A percentile compares a stretch with the other conserved stretches of the same genome.
These are phyloP conservation scores for Anarrhichthys ocellatus DNA, from an alignment of 2,113 vertebrate genomes.

Conservation along the genomic window DNA sequence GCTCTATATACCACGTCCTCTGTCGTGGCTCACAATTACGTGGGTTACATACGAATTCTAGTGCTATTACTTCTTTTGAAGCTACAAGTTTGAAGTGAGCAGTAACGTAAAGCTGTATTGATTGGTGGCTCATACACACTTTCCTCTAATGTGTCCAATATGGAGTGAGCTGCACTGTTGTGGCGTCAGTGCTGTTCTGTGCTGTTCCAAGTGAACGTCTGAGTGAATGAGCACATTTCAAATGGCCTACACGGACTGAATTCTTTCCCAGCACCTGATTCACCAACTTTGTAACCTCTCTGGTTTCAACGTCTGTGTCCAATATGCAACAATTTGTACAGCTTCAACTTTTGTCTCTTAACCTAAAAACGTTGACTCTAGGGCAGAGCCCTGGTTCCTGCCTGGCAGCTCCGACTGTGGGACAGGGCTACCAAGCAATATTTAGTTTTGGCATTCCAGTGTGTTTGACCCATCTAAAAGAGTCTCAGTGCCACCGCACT, in stretches of 20 bases:
- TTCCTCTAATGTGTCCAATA: background rate
- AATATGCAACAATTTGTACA: background rate
- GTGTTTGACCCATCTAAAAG: conserved; percentile 23
- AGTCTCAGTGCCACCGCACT: background rate
- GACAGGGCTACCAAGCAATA: background rate
- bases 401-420: background rate
- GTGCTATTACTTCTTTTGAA: too few relatives aligned
- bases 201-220: too few relatives aligned
- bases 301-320: background rate
- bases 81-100: too few relatives aligned
- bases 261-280: background rate
- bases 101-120: background rate
- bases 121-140: background rate
- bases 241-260: background rate
- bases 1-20: too few relatives aligned
- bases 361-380: background rate
- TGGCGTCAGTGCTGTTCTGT: background rate
- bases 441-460: background rate
- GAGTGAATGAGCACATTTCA: background rate
- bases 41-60: too few relatives aligned
- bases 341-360: background rate
- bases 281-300: background rate
- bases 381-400: background rate
- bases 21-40: too few relatives aligned
- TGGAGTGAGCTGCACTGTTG: too few relatives aligned